Evolutionary conservation across 1,140 invertebrate species (phyloP), one percentile per base, ranked within the genome.

Genomic region (Theocolax elegans): DNA sequence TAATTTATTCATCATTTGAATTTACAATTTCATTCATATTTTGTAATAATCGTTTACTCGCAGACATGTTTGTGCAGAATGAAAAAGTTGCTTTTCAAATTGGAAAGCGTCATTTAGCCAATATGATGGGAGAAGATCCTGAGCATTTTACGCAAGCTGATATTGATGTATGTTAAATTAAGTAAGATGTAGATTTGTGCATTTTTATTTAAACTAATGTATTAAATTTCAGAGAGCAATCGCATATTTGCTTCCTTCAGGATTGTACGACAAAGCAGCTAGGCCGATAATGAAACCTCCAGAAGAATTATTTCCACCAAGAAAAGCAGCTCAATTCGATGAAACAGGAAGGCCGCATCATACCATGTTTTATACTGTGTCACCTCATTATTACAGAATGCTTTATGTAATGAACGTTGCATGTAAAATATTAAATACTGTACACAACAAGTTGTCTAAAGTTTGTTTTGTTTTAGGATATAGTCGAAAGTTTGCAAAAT

Each of bases 121-220:
- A 99, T 83, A 99, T 99, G 89, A 99, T 99, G 97, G 96, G 97
- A 2, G 90, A 92, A 83, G 92, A 98, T 88, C 90, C 92, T 1
- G 92, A 95, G 73, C 91, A 88, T 10, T 95, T 99, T 81, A 94
- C 93, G 0, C 93, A 98, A 83, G 88, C 91, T 73, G 93, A 98
- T 82, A 89, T 98, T 15, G 89, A 98, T 88, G 94, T 95, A 88
- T 35, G 4, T 54, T 44, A 15, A 44, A 58, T 59, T 40, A 68
- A n/a, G n/a, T n/a, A 40, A 59, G 8, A 66, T 44, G 40, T 31
- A 54, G 21, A 31, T 68, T 27, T 53, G 53, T 60, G 49, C 10
- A 21, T 21, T n/a, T 29, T 38, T 40, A 58, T 44, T 53, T 60
- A 56, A 46, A 72, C 75, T 58, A 53, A 76, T 72, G 68, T 71